Evolutionary conservation across 1,140 invertebrate species (phyloP).

Genomic region (Marisa cornuarietis): DNA sequence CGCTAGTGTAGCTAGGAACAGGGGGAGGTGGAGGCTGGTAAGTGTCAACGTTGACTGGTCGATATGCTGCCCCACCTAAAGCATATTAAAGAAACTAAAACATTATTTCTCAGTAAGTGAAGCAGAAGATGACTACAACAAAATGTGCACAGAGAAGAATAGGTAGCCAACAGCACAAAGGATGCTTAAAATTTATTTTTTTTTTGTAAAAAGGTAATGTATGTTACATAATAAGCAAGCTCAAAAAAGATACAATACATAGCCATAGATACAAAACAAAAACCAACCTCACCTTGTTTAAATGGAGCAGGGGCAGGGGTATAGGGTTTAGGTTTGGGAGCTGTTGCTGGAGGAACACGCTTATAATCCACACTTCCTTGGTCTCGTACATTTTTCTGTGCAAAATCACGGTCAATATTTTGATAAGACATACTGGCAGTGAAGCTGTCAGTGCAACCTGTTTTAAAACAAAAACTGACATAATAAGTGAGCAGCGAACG

Average conservation of each 20-base stretch:
- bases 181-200: not conserved
- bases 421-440: conserved; percentile 29
- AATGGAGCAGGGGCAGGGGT: conserved; percentile 38
- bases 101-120: not conserved
- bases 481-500: no score
- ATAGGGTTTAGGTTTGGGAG: conserved; percentile 45
- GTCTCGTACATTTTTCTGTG: conserved; percentile 31
- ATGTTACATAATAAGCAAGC: not conserved
- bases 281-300: conserved; percentile 35
- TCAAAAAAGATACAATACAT: not conserved
- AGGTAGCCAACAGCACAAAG: not conserved
- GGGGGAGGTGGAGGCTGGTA: conserved; percentile 46
- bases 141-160: not conserved
- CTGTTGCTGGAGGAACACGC: conserved; percentile 41
- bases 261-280: no score
- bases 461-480: no score
- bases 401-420: conserved; percentile 31
- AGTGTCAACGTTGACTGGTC: conserved; percentile 38
- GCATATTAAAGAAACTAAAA: not conserved
- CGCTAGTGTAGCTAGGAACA: conserved; percentile 32
- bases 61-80: conserved; percentile 11
- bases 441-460: not conserved
- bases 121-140: not conserved
- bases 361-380: conserved; percentile 15
- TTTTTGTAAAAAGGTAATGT: not conserved